phyloP scores from a whole-genome alignment of 1,140 invertebrate genomes.

The Sycophila sp. region DNA sequence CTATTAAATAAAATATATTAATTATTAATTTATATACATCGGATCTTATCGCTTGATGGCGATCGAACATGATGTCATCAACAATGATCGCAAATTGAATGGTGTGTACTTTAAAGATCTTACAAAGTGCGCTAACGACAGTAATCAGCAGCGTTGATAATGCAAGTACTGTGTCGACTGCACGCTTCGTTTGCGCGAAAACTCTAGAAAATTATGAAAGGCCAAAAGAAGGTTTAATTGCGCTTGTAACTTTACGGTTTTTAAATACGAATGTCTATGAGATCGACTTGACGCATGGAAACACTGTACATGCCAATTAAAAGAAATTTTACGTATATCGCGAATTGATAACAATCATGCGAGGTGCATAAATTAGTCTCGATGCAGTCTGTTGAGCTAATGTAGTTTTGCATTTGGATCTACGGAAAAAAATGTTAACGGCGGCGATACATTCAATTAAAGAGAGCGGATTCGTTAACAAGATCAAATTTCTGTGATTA shows the following conservation, averaged over 20 bases:
- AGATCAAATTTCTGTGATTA: no score
- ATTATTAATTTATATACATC: no score
- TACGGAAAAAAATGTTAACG: no score
- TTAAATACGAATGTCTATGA: neutral
- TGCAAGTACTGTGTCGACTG: conserved; percentile 45
- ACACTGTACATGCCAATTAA: neutral
- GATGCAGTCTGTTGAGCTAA: no score
- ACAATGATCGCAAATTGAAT: neutral
- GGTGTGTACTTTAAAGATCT: neutral
- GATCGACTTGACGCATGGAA: neutral
- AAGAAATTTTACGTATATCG: neutral
- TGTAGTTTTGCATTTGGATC: no score
- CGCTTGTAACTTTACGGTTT: neutral
- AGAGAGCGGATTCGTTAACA: no score
- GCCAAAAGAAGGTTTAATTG: conserved; percentile 30
- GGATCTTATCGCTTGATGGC: no score
- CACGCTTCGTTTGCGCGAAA: conserved; percentile 49
- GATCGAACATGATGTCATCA: no score
- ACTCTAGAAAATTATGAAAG: conserved; percentile 42
- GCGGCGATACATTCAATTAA: no score
- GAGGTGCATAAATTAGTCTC: no score
- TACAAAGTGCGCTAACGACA: conserved; percentile 12
- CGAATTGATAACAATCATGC: no score
- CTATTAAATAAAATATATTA: no score
- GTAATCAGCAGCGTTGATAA: conserved; percentile 35